Evolutionary conservation across 2,113 vertebrate genomes (phyloP), one percentile per base, ranked within the genome.

Genomic region (Petroica traversi): DNA sequence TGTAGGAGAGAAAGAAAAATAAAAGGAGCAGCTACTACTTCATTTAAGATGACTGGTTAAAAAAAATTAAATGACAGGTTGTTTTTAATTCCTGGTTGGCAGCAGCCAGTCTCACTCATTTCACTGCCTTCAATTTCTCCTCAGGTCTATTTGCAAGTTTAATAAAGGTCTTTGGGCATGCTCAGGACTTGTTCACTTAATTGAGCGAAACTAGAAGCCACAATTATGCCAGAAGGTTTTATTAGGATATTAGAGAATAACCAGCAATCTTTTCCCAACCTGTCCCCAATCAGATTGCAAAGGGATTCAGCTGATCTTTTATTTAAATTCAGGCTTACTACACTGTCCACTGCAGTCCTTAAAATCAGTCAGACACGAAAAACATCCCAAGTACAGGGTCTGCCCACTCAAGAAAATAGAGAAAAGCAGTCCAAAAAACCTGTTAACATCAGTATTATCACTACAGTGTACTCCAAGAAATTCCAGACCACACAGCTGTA

Each of bases 131-230:
- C 88, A 90, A 88, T 90, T 93, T 91, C 85, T 96, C 85, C 83
- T 93, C 55, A n/a, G 82, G 75, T 90, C 79, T 94, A 92, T 55
- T 75, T 90, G 75, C 92, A 94, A 74, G 55, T 95, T 95, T 94
- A 96, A 95, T 83, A 77, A 45, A 91, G 52, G 57, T 87, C 57
- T 91, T 67, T 72, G 48, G 95, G 80, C 94, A 91, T 93, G 96
- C 93, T 95, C 84, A 87, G 86, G 89, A 94, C 91, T 92, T 96
- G 94, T 89, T 95, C 91, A 75, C 89, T 93, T 97, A 96, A 96
- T 92, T 95, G 88, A 88, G 73, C 92, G 93, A 95, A 96, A 93
- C 84, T 81, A 83, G 72, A 95, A 94, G 79, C 83, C 83, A 90
- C 78, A 93, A 31, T 80, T 85, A 93, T 41, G 89, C 91, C 88